These are phyloP conservation scores for Holacanthus passer DNA, from an alignment of 2,113 vertebrate species.

Conservation along the genomic window DNA sequence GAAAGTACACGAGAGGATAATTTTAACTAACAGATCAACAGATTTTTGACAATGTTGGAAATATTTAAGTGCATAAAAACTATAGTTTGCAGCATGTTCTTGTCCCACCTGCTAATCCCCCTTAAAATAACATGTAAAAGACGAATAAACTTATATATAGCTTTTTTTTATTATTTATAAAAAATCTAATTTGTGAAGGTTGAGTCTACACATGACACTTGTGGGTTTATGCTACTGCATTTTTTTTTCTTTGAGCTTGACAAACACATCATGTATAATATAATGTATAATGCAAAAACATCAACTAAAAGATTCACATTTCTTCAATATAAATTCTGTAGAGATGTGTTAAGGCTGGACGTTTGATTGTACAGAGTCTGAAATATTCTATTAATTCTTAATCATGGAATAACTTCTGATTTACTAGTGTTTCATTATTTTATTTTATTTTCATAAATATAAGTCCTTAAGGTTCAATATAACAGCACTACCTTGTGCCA, in stretches of 20 bases:
- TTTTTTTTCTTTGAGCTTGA: background rate
- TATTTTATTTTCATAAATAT: background rate
- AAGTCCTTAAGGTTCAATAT: background rate
- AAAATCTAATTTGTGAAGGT: background rate
- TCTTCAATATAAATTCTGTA: background rate
- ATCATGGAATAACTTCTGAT: background rate
- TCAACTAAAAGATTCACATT: background rate
- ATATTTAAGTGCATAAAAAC: background rate
- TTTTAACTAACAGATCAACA: background rate
- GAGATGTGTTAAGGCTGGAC: background rate
- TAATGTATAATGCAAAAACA: background rate
- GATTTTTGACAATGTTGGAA: background rate
- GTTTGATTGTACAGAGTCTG: background rate
- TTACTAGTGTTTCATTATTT: background rate
- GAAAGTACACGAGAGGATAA: background rate
- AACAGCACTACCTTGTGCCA: background rate
- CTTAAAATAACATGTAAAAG: background rate
- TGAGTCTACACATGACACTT: background rate
- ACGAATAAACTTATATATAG: background rate
- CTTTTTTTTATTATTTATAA: background rate
- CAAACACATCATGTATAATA: too few species aligned
- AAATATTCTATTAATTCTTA: background rate
- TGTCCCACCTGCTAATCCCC: background rate
- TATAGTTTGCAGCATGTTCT: background rate
- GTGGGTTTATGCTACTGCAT: background rate